A percentile compares a stretch with the other conserved stretches of the same genome.
These are phyloP conservation scores for Cyprinodon diabolis DNA, from an alignment of 2,797 vertebrate species.

Conservation along the genomic window DNA sequence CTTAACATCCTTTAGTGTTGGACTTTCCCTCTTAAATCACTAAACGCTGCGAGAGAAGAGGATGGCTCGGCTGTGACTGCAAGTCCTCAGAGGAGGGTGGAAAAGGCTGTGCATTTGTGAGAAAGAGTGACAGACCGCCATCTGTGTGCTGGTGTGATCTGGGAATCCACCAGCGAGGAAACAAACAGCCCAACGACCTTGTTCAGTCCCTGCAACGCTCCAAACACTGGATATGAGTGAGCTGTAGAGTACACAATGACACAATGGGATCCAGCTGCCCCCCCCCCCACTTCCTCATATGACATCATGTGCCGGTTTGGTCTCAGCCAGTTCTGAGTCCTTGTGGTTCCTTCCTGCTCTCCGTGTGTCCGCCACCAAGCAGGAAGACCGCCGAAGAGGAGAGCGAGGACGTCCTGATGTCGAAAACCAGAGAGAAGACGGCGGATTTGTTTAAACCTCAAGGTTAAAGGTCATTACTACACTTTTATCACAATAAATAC, in stretches of 20 bases:
- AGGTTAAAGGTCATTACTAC: no score
- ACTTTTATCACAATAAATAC: no score
- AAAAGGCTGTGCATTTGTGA: conserved; percentile 12
- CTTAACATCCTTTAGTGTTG: neutral
- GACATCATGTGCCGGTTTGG: conserved; percentile 78
- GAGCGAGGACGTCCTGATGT: conserved; percentile 62
- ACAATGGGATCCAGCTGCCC: conserved; percentile 69
- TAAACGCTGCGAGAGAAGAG: conserved; percentile 16
- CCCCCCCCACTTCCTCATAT: conserved; percentile 70
- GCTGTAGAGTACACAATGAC: conserved; percentile 63
- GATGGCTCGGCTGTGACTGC: conserved; percentile 36
- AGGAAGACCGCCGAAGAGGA: conserved; percentile 66
- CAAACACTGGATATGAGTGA: conserved; percentile 35
- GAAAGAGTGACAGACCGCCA: conserved; percentile 18
- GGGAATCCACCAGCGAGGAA: conserved; percentile 36
- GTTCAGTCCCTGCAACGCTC: conserved; percentile 33
- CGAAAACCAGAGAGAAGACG: neutral
- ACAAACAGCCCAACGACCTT: conserved; percentile 51
- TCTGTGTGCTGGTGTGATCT: conserved; percentile 15
- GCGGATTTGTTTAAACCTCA: no score
- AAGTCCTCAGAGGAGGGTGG: conserved; percentile 38
- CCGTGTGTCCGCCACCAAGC: conserved; percentile 49
- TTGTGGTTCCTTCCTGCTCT: conserved; percentile 72
- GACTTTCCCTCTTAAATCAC: conserved; percentile 27
- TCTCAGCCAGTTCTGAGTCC: conserved; percentile 45